These are phyloP conservation scores for Ephestia elutella DNA, from an alignment of 1,140 invertebrate species.

Conservation along the genomic window DNA sequence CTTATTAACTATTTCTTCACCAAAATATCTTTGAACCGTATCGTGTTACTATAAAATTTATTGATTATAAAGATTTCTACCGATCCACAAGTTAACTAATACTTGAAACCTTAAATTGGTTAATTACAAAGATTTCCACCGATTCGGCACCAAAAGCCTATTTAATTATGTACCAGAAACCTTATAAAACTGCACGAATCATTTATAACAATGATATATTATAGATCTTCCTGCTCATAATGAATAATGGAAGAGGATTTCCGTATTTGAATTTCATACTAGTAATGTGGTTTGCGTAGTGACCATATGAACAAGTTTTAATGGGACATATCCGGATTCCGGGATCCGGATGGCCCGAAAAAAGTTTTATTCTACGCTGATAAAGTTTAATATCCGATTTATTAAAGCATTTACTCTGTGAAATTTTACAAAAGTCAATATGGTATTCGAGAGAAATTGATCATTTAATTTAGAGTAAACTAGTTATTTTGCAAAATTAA, in stretches of 20 bases:
- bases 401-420: not conserved
- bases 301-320: constrained; percentile 18
- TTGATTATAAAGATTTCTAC: too few relatives aligned
- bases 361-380: constrained; percentile 15
- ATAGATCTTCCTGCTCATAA: not conserved
- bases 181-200: not conserved
- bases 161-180: not conserved
- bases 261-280: constrained; percentile 28
- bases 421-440: not conserved
- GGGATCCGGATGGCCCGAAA: not conserved
- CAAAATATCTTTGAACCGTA: too few relatives aligned
- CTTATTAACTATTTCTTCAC: too few relatives aligned
- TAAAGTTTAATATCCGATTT: not conserved
- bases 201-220: constrained; percentile 5
- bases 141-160: not conserved
- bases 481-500: too few relatives aligned
- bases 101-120: too few relatives aligned
- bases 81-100: too few relatives aligned
- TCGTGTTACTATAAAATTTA: too few relatives aligned
- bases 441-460: not conserved
- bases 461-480: too few relatives aligned
- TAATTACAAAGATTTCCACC: too few relatives aligned
- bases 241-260: constrained; percentile 13
- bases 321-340: constrained; percentile 10
- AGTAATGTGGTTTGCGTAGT: constrained; percentile 7